Evolutionary conservation across 2,113 vertebrate species (phyloP), one percentile per base, ranked within the genome.

Genomic region (Chloropsis hardwickii): DNA sequence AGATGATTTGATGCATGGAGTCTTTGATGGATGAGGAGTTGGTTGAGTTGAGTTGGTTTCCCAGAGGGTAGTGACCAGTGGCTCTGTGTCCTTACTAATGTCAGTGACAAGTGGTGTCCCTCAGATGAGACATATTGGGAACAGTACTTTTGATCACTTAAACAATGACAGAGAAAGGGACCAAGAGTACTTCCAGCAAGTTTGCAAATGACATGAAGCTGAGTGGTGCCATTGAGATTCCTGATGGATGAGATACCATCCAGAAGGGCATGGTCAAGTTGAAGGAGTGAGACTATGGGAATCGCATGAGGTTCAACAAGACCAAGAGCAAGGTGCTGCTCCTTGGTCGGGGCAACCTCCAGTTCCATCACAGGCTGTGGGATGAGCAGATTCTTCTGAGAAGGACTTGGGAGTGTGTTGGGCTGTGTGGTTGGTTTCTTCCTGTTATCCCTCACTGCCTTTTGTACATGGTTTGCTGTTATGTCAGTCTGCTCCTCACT

Each of bases 271-370:
- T 27, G 45, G 18, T 12, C 45, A 23, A 37, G 39, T 31, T 77
- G 45, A 18, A 27, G 27, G 17, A 50, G 21, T 22, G 15, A 5
- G 17, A 22, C 37, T 51, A 42, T 27, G 44, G 44, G 71, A 76
- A 58, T 31, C 5, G 1, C 53, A 27, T 44, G 31, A 37, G 14
- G 5, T 58, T 86, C 7, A 31, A 18, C 12, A 64, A 47, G 18
- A 39, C 35, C 8, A 20, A 57, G 8, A 13, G 9, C 31, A 50
- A 76, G 20, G 51, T 58, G 25, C 24, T 50, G 44, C 44, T 37
- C 11, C 18, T 58, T 21, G 16, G 31, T 31, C 0, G 0, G 5
- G 20, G 51, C 44, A 74, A 16, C 4, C 11, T 24, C 17, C 12
- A 11, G 13, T 31, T 42, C 37, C 44, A 66, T 7, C 37, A 31